These are phyloP conservation scores for Clanis bilineata DNA, from an alignment of 2,888 invertebrate genomes.

Conservation along the genomic window DNA sequence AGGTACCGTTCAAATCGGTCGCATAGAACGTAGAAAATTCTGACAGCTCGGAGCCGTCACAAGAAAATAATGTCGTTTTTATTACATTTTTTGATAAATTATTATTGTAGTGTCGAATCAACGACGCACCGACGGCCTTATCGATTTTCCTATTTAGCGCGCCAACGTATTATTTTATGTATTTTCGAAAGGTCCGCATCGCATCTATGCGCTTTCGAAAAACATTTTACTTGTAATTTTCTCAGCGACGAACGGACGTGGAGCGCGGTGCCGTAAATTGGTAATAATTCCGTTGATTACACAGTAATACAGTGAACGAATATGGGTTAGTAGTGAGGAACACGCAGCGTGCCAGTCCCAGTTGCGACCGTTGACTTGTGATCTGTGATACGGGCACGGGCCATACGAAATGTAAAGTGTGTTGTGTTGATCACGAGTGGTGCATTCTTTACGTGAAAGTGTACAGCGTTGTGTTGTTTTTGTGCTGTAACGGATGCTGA, in stretches of 20 bases:
- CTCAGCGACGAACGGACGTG: constrained; percentile 72
- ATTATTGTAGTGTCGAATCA: constrained; percentile 76
- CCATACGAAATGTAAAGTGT: constrained; percentile 33
- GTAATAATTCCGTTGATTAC: constrained; percentile 79
- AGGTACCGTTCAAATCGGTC: constrained; percentile 41
- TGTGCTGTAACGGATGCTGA: constrained; percentile 62
- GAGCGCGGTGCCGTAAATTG: constrained; percentile 74
- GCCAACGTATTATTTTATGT: constrained; percentile 75
- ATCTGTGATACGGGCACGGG: constrained; percentile 50
- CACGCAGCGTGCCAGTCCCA: constrained; percentile 58
- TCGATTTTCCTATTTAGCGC: constrained; percentile 80
- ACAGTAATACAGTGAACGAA: constrained; percentile 73
- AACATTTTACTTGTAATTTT: constrained; percentile 71
- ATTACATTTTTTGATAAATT: constrained; percentile 82
- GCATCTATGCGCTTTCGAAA: constrained; percentile 79
- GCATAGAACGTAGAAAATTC: constrained; percentile 72
- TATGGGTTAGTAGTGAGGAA: constrained; percentile 77
- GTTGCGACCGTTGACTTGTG: constrained; percentile 40
- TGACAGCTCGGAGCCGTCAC: constrained; percentile 76
- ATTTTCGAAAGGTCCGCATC: constrained; percentile 76
- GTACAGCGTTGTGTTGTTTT: constrained; percentile 60
- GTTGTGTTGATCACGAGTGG: constrained; percentile 49
- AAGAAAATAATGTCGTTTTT: constrained; percentile 81
- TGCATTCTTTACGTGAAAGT: constrained; percentile 72
- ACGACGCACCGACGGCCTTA: constrained; percentile 69